Evolutionary conservation across 2,888 invertebrate genomes (phyloP), one percentile per base, ranked within the genome.

Genomic region (Fissipunctia ypsillon): DNA sequence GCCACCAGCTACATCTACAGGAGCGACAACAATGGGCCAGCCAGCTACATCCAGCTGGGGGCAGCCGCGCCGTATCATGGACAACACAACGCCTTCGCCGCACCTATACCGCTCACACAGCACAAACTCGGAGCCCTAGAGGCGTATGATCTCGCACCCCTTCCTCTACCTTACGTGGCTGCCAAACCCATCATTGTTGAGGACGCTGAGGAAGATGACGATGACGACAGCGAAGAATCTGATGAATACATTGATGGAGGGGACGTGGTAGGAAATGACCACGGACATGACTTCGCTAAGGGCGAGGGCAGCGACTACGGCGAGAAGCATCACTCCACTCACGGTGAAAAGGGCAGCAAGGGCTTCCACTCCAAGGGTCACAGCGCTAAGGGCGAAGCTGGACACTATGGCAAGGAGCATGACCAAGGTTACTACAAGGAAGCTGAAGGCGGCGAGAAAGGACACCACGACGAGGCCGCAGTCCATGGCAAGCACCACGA

Each of bases 401-500:
- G 97, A 19, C 92, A 96, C 80, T 96, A 97, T 84, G 96, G 95
- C 12, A 96, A 96, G 73, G 96, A 95, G 71, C 95, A 96, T 50
- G 91, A 96, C 14, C 95, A 97, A 88, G 97, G 97, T 5, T 94
- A 95, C 84, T 96, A 96, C 87, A 94, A 92, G 50, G 96, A 97
- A 87, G 95, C 93, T 35, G 95, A 96, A 41, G 97, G 97, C 0
- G 94, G 96, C 71, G 96, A 97, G 88, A 95, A 95, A 68, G 96
- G 94, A 3, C 96, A 97, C 83, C 94, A 96, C 73, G 96, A 97
- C 78, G 95, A 95, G 82, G 97, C 94, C 25, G 96, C 94, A 45
- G 94, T 96, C 71, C 97, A 97, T 84, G 97, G 96, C 0, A 95
- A 96, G 73, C 96, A 97, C 79, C 93, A 97, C 68, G 95, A 96